These are phyloP conservation scores for Orientallactaga bullata DNA, from an alignment of 2,113 vertebrate genomes.

Conservation along the genomic window DNA sequence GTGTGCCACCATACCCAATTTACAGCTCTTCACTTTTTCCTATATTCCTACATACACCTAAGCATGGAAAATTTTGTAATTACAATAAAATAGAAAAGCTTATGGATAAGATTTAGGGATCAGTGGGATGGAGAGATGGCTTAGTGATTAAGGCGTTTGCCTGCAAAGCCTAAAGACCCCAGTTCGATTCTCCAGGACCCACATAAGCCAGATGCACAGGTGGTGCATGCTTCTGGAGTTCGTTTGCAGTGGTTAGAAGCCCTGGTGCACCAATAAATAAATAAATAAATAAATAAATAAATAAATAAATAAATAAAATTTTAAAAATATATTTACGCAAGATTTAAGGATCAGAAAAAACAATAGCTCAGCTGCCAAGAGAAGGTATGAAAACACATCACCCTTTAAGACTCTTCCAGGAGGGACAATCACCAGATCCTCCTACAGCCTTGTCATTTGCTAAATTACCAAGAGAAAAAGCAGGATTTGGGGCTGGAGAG, in stretches of 20 bases:
- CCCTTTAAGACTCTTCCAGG: slow-evolving; percentile 40
- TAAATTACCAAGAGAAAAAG: slow-evolving; percentile 51
- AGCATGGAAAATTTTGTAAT: not conserved
- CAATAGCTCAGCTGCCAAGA: slow-evolving; percentile 33
- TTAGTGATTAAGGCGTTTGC: too few relatives aligned
- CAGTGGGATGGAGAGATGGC: too few relatives aligned
- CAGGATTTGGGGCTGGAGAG: too few relatives aligned
- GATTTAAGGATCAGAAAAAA: slow-evolving; percentile 39
- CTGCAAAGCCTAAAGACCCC: too few relatives aligned
- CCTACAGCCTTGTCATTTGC: slow-evolving; percentile 32
- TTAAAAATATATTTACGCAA: not conserved
- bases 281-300: not conserved
- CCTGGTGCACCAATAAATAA: too few relatives aligned
- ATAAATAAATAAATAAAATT: not conserved
- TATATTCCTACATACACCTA: not conserved
- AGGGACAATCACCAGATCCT: slow-evolving; percentile 8
- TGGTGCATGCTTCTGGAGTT: too few relatives aligned
- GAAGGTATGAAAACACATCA: slow-evolving; percentile 8
- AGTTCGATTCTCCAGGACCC: too few relatives aligned
- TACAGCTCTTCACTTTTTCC: too few relatives aligned
- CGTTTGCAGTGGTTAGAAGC: not conserved
- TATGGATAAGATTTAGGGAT: slow-evolving; percentile 21
- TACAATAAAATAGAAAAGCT: not conserved
- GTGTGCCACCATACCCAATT: too few relatives aligned
- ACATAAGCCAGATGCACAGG: too few relatives aligned